A percentile compares a stretch with the other conserved stretches of the same genome.
Evolutionary conservation across 2,113 vertebrate genomes (phyloP).

Genomic region (Xiphophorus hellerii): DNA sequence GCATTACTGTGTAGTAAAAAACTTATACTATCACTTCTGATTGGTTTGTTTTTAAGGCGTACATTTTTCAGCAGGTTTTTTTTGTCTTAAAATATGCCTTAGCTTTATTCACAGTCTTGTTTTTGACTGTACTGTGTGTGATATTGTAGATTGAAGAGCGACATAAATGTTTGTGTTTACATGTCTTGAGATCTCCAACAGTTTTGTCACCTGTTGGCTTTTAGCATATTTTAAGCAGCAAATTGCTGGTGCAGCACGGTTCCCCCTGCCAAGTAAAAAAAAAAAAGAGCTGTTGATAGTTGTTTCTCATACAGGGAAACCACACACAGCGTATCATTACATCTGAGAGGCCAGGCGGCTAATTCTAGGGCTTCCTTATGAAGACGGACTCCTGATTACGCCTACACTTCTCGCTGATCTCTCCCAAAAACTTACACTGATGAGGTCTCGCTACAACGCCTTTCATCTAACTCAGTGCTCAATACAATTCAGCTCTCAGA

Average conservation of each 20-base stretch:
- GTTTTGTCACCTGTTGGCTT: slow-evolving; percentile 44
- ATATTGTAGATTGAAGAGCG: not conserved
- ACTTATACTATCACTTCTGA: no score
- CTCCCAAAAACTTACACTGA: slow-evolving; percentile 57
- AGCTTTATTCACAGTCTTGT: not conserved
- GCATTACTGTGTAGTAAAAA: no score
- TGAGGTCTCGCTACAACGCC: slow-evolving; percentile 51
- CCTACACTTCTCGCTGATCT: slow-evolving; percentile 65
- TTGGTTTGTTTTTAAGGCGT: no score
- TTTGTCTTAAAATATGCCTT: no score
- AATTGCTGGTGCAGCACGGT: slow-evolving; percentile 37
- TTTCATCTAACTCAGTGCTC: slow-evolving; percentile 54
- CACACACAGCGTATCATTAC: slow-evolving; percentile 66
- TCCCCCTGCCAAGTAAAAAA: slow-evolving; percentile 32
- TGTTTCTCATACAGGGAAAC: slow-evolving; percentile 57
- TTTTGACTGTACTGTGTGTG: not conserved
- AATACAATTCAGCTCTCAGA: slow-evolving; percentile 31
- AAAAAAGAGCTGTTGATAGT: slow-evolving; percentile 38
- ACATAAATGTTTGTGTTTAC: not conserved
- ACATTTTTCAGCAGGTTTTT: no score
- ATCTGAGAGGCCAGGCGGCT: slow-evolving; percentile 69
- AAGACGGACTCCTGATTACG: slow-evolving; percentile 70
- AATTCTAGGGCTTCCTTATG: slow-evolving; percentile 72
- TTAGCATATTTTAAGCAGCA: slow-evolving; percentile 27
- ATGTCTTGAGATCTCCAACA: not conserved